Conservation (phyloP, 1,140 invertebrate genomes). For the Amyelois transitella region DNA sequence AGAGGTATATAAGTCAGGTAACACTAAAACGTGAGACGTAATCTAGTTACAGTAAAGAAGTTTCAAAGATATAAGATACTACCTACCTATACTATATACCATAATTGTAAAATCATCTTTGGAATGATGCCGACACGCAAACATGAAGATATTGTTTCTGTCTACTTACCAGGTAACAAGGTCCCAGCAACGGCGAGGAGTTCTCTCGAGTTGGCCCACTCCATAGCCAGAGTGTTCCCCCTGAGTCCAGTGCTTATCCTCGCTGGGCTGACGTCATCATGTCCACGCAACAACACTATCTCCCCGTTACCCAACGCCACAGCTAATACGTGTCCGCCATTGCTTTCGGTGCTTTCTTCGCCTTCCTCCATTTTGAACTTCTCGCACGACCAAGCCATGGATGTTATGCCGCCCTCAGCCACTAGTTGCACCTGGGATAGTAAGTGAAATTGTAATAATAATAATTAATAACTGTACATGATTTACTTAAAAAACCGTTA, state of each 20-base stretch:
- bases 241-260: slow-evolving; percentile 88
- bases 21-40: no score
- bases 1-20: no score
- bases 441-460: no score
- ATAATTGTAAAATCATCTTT: no score
- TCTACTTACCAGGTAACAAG: slow-evolving; percentile 41
- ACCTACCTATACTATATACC: no score
- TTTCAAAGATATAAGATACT: no score
- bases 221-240: slow-evolving; percentile 86
- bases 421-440: slow-evolving; percentile 84
- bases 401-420: slow-evolving; percentile 86
- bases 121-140: background rate
- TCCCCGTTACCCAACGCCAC: slow-evolving; percentile 92
- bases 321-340: slow-evolving; percentile 82
- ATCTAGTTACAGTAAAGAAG: no score
- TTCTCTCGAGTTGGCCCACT: slow-evolving; percentile 97
- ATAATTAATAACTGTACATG: no score
- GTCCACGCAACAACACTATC: slow-evolving; percentile 90
- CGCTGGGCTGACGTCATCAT: slow-evolving; percentile 93
- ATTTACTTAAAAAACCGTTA: no score
- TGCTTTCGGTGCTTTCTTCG: slow-evolving; percentile 75
- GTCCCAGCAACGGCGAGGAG: slow-evolving; percentile 93
- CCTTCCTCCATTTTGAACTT: slow-evolving; percentile 99
- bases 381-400: slow-evolving; percentile 97
- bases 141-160: background rate